phyloP scores from a whole-genome alignment of 1,140 invertebrate species.

The Carcinoscorpius rotundicauda region DNA sequence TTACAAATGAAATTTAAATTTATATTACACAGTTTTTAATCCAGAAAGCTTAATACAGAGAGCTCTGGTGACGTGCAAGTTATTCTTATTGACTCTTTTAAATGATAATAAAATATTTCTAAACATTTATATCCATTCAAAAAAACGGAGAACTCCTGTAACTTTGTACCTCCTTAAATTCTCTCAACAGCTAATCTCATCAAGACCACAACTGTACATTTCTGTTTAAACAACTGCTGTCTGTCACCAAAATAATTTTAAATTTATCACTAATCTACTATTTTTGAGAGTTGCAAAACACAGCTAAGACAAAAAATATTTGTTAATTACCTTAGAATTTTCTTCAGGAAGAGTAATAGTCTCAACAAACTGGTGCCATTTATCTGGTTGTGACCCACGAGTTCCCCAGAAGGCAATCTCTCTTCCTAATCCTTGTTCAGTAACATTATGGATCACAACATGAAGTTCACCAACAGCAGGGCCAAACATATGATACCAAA shows the following conservation, averaged over 20 bases:
- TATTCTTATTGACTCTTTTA: too few relatives aligned
- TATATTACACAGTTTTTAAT: too few relatives aligned
- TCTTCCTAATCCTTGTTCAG: neutral
- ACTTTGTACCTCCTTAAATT: too few relatives aligned
- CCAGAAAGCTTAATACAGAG: too few relatives aligned
- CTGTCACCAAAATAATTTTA: neutral
- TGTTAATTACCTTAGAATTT: slow-evolving; percentile 12
- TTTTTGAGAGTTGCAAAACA: neutral
- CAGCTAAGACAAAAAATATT: neutral
- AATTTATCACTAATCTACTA: neutral
- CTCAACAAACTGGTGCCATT: slow-evolving; percentile 12
- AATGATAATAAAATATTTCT: too few relatives aligned
- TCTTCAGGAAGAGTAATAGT: slow-evolving; percentile 7
- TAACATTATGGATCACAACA: slow-evolving; percentile 9
- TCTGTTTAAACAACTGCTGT: too few relatives aligned
- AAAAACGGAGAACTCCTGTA: too few relatives aligned
- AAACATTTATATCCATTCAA: too few relatives aligned
- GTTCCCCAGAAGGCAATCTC: slow-evolving; percentile 10
- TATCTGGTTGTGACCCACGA: slow-evolving; percentile 16
- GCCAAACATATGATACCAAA: slow-evolving; percentile 20
- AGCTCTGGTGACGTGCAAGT: too few relatives aligned
- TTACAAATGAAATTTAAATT: too few relatives aligned
- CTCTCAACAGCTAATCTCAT: too few relatives aligned
- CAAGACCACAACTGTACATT: too few relatives aligned
- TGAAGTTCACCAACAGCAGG: slow-evolving; percentile 13